Evolutionary conservation across 1,140 invertebrate genomes (phyloP).

Genomic region (Drosophila nigromelanica): DNA sequence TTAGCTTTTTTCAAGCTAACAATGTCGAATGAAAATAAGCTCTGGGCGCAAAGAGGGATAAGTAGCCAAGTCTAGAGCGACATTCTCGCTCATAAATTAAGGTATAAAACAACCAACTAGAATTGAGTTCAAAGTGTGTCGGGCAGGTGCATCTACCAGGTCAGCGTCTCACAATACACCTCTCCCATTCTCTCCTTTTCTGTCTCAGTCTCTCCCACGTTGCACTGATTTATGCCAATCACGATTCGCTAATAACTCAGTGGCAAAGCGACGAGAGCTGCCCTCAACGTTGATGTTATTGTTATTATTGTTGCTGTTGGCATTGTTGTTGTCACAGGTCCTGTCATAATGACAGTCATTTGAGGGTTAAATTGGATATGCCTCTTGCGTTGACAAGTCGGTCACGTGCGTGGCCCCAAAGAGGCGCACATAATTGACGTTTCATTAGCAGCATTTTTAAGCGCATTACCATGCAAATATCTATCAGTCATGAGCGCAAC

Average conservation of each 20-base stretch:
- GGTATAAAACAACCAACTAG: slow-evolving; percentile 29
- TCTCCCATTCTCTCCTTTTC: background rate
- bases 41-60: background rate
- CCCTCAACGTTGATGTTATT: slow-evolving; percentile 41
- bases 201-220: background rate
- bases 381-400: slow-evolving; percentile 73
- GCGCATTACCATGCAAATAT: slow-evolving; percentile 65
- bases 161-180: background rate
- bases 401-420: slow-evolving; percentile 61
- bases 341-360: slow-evolving; percentile 79
- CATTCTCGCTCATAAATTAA: slow-evolving; percentile 54
- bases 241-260: slow-evolving; percentile 81
- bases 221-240: slow-evolving; percentile 83
- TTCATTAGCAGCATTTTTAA: slow-evolving; percentile 72
- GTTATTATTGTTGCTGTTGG: slow-evolving; percentile 17
- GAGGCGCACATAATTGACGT: slow-evolving; percentile 76
- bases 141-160: slow-evolving; percentile 56
- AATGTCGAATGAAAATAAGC: too few species aligned
- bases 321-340: slow-evolving; percentile 36
- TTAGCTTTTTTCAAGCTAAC: too few species aligned
- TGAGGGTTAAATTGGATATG: slow-evolving; percentile 82
- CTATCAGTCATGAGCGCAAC: background rate
- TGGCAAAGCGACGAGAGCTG: slow-evolving; percentile 41
- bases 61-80: slow-evolving; percentile 3
- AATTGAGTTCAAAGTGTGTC: slow-evolving; percentile 36